Evolutionary conservation across 2,888 invertebrate species (phyloP), one percentile per base, ranked within the genome.

Genomic region (Antitype chi): DNA sequence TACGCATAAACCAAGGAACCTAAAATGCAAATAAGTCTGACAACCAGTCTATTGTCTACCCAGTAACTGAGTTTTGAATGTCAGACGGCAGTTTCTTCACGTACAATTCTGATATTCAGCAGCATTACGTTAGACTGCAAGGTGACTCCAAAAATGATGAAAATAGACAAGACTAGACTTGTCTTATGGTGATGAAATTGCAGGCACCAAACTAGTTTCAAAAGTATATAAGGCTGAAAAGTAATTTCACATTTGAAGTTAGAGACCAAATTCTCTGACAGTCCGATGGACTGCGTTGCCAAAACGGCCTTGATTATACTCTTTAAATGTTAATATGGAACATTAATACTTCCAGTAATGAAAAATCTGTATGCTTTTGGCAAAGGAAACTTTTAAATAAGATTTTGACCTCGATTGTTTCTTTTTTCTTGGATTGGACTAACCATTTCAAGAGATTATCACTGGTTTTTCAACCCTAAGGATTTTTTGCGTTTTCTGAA

Each of bases 291-390:
- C 43, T 53, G 47, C 52, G 70, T 68, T 83, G 84, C 84, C 84
- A 82, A 82, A 79, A 47, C 5, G 20, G 15, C 69, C 62, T 80
- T 80, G 75, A 83, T 75, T 75, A 80, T 64, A 47, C 72, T 47
- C 15, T 82, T 67, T 63, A 82, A 79, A 83, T 83, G 82, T 75
- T 75, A 80, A 80, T 80, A 70, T 13, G 8, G 23, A 9, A 67
- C 70, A 75, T 75, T 70, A 70, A 83, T 79, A 82, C 72, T 73
- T 70, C 69, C 28, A 55, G 70, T 83, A 70, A 79, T 83, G 64
- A 82, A 73, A 67, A 70, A 55, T 74, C 20, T 66, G 28, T 76
- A 71, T 66, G 28, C 15, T 74, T 69, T 76, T 76, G 84, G 74
- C 83, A 74, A 70, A 69, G 55, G 1, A 60, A 32, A 60, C 60